These are phyloP conservation scores for Rhabdornis inornatus DNA, from an alignment of 2,113 vertebrate species.

Conservation along the genomic window DNA sequence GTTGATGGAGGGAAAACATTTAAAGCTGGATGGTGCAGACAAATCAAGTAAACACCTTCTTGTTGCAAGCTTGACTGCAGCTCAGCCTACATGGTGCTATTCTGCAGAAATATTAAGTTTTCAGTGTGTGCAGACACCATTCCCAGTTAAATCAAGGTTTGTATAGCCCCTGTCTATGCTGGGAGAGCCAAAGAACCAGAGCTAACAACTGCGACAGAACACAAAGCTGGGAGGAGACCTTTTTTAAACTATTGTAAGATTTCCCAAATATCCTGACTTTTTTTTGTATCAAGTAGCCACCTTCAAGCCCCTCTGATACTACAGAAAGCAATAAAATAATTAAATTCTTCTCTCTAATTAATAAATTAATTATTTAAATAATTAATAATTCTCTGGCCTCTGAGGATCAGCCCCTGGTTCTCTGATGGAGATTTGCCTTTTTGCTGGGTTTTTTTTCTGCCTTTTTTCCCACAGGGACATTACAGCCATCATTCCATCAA, in stretches of 20 bases:
- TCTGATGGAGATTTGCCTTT: not conserved
- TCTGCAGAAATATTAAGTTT: not conserved
- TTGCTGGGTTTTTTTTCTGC: fast-evolving
- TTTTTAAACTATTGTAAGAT: not conserved
- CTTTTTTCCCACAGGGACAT: not conserved
- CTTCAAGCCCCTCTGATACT: not conserved
- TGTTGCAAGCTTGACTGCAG: not conserved
- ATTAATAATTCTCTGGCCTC: not conserved
- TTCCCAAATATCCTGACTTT: not conserved
- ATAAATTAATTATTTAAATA: too few relatives aligned
- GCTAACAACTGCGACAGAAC: not conserved
- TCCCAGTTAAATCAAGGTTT: not conserved
- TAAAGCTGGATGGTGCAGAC: not conserved
- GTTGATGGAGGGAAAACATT: fast-evolving
- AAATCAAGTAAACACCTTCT: not conserved
- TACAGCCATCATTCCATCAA: too few relatives aligned
- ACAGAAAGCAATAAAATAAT: not conserved
- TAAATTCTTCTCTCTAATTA: too few relatives aligned
- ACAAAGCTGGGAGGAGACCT: not conserved
- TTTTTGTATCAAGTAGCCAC: not conserved
- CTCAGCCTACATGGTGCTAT: not conserved
- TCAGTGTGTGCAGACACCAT: not conserved
- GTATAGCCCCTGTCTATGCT: not conserved
- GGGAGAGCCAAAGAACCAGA: not conserved
- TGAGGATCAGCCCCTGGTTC: not conserved